Base-by-base conservation (phyloP, 30 jellyfish, hydroid and myxozoan species). In the Mastigias papua region DNA sequence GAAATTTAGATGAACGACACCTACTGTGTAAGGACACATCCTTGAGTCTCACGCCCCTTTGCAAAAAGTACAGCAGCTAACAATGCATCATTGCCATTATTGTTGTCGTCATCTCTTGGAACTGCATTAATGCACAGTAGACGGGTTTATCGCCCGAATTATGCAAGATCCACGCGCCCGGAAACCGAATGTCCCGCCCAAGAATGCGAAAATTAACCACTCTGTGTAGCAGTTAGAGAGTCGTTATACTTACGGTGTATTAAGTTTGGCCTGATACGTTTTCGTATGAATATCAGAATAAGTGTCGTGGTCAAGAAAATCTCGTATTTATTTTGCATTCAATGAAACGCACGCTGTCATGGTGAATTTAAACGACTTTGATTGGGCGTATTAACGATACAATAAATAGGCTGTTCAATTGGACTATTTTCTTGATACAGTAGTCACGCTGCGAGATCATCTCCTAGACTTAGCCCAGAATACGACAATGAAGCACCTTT, bases 361-460 rank as follows among this genome's bases (percentile, higher is more conserved):
- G 90, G 81, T 48, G 90, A 62, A 33, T 16, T 35, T 63, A 34
- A 46, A 29, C 37, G 70, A 34, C 73, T 10, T 31, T 50, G 49
- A 16, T 21, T 35, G 58, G 73, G 81, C 81, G 73, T 80, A 63
- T 33, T 80, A 80, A 63, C 57, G 86, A 75, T 30, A 27, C 86
- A 62, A 75, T 75, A 75, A 75, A 50, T 48, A 75, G 26, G 75
- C 22, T 49, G 48, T 49, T 63, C 48, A 42, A 13, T 75, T 57
- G 27, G 50, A 27, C 31, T 28, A 50, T 48, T 75, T 50, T 75
- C 49, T 11, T 51, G 86, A 75, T 48, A 75, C 73, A 75, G 86
- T 48, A 22, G 17, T 80, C 90, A 65, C 28, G 90, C 81, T 80
- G 90, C 35, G 90, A 64, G 80, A 80, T 80, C 60, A 80, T 73